Conservation (phyloP, 2,797 vertebrate species). For the Acipenser oxyrinchus region DNA sequence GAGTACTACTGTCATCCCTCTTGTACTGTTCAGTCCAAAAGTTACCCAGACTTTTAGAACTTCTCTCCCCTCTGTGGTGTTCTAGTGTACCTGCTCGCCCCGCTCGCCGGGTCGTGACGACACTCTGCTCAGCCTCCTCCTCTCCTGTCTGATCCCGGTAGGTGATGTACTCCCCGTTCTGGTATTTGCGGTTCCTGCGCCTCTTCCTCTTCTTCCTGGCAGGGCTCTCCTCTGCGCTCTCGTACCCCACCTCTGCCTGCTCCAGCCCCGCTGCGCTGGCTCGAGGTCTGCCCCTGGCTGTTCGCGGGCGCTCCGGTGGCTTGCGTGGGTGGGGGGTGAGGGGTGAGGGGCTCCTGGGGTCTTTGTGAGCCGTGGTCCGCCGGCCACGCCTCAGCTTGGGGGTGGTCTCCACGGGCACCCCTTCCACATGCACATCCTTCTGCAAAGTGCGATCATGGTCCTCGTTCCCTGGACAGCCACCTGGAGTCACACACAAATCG, state of each 20-base stretch:
- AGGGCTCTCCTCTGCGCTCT: constrained; percentile 47
- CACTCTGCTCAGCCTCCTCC: constrained; percentile 41
- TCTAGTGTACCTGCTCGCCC: constrained; percentile 15
- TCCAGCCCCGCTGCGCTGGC: constrained; percentile 49
- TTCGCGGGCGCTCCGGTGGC: constrained; percentile 72
- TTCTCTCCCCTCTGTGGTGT: too few species aligned
- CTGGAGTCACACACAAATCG: too few species aligned
- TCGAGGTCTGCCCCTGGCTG: constrained; percentile 56
- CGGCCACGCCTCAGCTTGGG: constrained; percentile 38
- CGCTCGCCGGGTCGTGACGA: constrained; percentile 24
- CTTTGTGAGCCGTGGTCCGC: constrained; percentile 51
- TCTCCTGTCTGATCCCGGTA: constrained; percentile 78
- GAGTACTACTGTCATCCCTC: too few species aligned
- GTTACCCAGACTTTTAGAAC: too few species aligned
- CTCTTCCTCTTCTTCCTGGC: constrained; percentile 78
- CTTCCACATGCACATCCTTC: too few species aligned
- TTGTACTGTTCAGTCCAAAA: too few species aligned
- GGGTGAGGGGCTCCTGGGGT: constrained; percentile 33
- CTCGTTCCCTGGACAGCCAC: too few species aligned
- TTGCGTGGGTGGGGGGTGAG: constrained; percentile 42
- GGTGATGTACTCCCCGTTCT: constrained; percentile 86
- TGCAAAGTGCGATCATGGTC: too few species aligned
- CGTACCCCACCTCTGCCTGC: constrained; percentile 47
- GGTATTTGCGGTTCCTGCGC: constrained; percentile 86
- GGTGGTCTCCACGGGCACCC: background rate